Evolutionary conservation across 2,888 invertebrate species (phyloP), one percentile per base, ranked within the genome.

Genomic region (Linnaemya vulpina): DNA sequence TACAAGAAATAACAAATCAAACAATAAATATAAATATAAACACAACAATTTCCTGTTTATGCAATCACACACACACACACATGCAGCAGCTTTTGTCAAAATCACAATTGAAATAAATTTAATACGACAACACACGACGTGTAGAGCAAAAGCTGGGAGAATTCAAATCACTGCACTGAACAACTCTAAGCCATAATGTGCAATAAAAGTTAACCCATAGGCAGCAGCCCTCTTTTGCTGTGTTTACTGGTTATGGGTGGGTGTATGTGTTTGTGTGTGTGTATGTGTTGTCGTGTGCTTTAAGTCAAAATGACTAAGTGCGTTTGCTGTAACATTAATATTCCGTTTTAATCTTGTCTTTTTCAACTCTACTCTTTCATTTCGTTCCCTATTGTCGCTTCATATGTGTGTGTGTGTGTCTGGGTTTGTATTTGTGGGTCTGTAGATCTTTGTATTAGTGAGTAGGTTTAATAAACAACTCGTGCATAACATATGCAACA

Each of bases 401-500:
- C 53, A 10, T 55, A 25, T 49, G 20, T 11, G 5, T 13, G 0
- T 40, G 35, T 20, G 11, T 65, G n/a, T 55, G 7, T 65, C n/a
- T n/a, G n/a, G n/a, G 20, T 11, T 2, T 13, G 0, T 40, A 22
- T 20, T 8, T 65, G n/a, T 55, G 7, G 55, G 49, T 74, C 43
- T 25, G 35, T 17, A 15, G 49, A 20, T 15, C 11, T 8, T 13
- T 68, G n/a, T 75, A 55, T 55, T 30, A 63, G 62, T 75, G 71
- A 62, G 76, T 82, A 62, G 67, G 67, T 76, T 76, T 86, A 83
- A 86, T 80, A 83, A 79, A 76, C 79, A 86, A 76, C 83, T 86
- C 79, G 83, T 83, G 83, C 86, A 86, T 86, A 76, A 73, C 78
- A 83, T 53, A 78, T 79, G 86, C 83, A 83, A 86, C 83, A 86